Conservation (phyloP, 2,888 invertebrate genomes). For the Rhagonycha lutea region DNA sequence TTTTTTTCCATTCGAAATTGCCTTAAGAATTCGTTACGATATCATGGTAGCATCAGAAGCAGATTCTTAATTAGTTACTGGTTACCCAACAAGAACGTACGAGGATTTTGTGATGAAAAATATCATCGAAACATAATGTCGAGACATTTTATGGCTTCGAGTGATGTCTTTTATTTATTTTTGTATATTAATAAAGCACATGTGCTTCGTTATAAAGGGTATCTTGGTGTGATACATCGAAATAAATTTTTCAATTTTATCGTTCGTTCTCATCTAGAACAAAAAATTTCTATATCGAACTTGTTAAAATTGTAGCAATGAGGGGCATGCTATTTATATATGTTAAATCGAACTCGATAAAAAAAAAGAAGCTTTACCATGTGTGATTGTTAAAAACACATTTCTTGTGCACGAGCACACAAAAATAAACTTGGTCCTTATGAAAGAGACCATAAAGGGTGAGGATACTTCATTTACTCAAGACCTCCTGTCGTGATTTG, state of each 20-base stretch:
- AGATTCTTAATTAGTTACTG: constrained; percentile 24
- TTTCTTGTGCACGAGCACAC: not conserved
- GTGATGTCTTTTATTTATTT: constrained; percentile 30
- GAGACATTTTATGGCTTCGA: constrained; percentile 29
- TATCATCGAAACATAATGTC: constrained; percentile 27
- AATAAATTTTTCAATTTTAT: constrained; percentile 6
- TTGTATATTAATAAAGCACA: constrained; percentile 31
- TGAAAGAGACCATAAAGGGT: not conserved
- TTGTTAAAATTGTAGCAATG: not conserved
- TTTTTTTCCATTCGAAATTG: constrained; percentile 20
- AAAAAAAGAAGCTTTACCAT: not conserved
- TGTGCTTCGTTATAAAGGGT: constrained; percentile 22
- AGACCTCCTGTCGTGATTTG: constrained; percentile 29
- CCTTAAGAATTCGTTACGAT: constrained; percentile 19
- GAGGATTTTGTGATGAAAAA: constrained; percentile 26
- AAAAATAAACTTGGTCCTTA: not conserved
- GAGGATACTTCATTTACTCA: constrained; percentile 13
- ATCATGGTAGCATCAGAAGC: constrained; percentile 17
- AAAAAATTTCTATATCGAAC: not conserved
- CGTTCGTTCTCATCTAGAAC: not conserved
- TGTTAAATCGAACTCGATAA: not conserved
- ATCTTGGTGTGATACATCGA: constrained; percentile 11
- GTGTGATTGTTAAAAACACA: not conserved
- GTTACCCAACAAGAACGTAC: constrained; percentile 6
- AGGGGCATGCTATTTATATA: not conserved